These are phyloP conservation scores for rat (Rattus norvegicus) DNA, from an alignment of 2,113 vertebrate genomes.

Conservation along the genomic window GRCr8 NC_086020.1:69227001-69227500, in stretches of 20 bases:
- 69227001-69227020: not conserved
- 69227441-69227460: not conserved
- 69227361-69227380: not conserved
- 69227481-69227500: too few relatives aligned
- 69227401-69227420: not conserved
- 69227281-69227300: not conserved
- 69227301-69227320: not conserved
- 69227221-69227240: not conserved
- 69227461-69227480: not conserved
- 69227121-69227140: not conserved
- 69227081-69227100: not conserved
- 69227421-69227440: not conserved
- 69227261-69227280: not conserved
- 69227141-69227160: not conserved
- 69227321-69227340: not conserved
- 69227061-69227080: not conserved
- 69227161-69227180: not conserved
- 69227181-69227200: too few relatives aligned
- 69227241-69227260: not conserved
- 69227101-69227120: not conserved
- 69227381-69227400: not conserved
- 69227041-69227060: not conserved
- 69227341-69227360: accelerated
- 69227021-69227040: not conserved
- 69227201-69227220: not conserved